Evolutionary conservation across 1,140 invertebrate genomes (phyloP), one percentile per base, ranked within the genome.

Genomic region (Orchesella cincta): DNA sequence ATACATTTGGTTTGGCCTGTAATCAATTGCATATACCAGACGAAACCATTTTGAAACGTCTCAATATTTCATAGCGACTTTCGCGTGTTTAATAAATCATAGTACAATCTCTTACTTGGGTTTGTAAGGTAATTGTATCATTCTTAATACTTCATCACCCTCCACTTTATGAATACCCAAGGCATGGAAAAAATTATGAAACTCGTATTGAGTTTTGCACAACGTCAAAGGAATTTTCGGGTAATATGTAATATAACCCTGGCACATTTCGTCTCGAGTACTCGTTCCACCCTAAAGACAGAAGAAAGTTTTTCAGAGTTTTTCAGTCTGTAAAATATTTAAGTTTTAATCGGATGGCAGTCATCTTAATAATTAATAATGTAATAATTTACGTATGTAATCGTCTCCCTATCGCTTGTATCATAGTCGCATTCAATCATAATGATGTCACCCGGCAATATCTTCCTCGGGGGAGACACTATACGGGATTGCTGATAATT

Each of bases 221-320:
- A 90, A 91, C 0, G 92, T 90, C 0, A 93, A 84, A 31, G 89
- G 87, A 0, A 89, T 93, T 74, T 91, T 88, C 0, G 94, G 94
- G 84, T 95, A 95, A 84, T 95, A 93, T 0, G 93, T 85, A 0
- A 94, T 86, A 82, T 94, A 94, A 0, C 92, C 91, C 8, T 94
- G 85, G 78, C 94, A 95, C 92, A 94, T 94, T 86, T 95, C 94
- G 84, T 94, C 92, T 78, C 89, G 88, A 0, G 91, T 92, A 0
- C 92, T 92, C 84, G 94, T 93, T 1, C 93, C 93, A 28, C 93
- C 93, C 77, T 87, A 70, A 3, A 78, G 75, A 76, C 14, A 54
- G 5, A 73, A 67, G 20, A 57, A 62, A n/a, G n/a, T n/a, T n/a
- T n/a, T n/a, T n/a, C n/a, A n/a, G n/a, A n/a, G n/a, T n/a, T n/a